Evolutionary conservation across 2,888 invertebrate genomes (phyloP).

Genomic region (Andrena flavipes): DNA sequence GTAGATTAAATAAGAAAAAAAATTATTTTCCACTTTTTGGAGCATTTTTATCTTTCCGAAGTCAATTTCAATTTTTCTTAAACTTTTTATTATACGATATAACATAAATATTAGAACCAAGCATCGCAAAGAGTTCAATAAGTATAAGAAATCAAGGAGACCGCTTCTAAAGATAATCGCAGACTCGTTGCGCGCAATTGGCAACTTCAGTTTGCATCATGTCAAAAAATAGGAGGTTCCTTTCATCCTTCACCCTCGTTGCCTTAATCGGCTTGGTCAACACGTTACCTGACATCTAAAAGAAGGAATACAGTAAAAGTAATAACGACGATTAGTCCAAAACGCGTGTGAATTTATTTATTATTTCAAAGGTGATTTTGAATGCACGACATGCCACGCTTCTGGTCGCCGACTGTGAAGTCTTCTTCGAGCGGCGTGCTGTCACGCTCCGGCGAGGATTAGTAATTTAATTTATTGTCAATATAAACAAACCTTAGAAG

Average conservation of each 20-base stretch:
- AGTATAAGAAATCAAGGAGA: background rate
- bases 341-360: background rate
- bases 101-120: no score
- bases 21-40: no score
- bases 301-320: background rate
- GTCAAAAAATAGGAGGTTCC: conserved; percentile 28
- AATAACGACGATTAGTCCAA: background rate
- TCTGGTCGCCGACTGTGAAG: background rate
- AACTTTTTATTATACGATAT: no score
- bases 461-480: conserved; percentile 7
- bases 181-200: conserved; percentile 11
- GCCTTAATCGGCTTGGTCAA: background rate
- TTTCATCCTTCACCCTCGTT: background rate
- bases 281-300: background rate
- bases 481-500: background rate
- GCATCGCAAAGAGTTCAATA: background rate
- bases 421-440: background rate
- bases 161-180: background rate
- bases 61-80: no score
- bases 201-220: conserved; percentile 21
- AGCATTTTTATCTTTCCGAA: no score
- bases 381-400: conserved; percentile 1
- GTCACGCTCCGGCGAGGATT: conserved; percentile 6
- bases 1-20: no score
- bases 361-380: background rate